Percentiles rank a stretch among this genome's conserved stretches.
These are phyloP conservation scores for Epinephelus awoara DNA, from an alignment of 2,797 vertebrate genomes.

Conservation along the genomic window DNA sequence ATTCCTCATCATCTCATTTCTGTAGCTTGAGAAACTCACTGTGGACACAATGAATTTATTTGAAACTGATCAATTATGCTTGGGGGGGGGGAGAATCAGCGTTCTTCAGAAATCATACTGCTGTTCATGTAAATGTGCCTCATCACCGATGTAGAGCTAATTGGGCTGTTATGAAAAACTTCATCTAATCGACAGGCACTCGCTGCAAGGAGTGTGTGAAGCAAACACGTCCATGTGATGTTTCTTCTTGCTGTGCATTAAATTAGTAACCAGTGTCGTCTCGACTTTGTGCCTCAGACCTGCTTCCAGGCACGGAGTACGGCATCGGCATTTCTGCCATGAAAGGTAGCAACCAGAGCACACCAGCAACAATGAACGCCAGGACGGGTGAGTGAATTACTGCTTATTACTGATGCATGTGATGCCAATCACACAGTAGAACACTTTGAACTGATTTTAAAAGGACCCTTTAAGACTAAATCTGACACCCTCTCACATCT, in stretches of 20 bases:
- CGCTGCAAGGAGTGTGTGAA: conserved; percentile 25
- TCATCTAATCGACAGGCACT: conserved; percentile 37
- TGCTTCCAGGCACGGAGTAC: conserved; percentile 96
- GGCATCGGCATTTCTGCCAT: conserved; percentile 95
- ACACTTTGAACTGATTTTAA: too few species aligned
- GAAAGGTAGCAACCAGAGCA: conserved; percentile 92
- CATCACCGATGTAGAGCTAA: conserved; percentile 51
- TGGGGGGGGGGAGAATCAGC: too few species aligned
- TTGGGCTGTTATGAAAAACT: conserved; percentile 43
- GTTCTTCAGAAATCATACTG: conserved; percentile 36
- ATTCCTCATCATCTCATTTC: conserved; percentile 47
- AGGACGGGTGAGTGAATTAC: conserved; percentile 90
- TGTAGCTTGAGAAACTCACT: conserved; percentile 40
- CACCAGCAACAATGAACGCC: conserved; percentile 96
- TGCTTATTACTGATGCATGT: conserved; percentile 2
- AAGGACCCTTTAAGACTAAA: too few species aligned
- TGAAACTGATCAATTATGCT: conserved; percentile 55
- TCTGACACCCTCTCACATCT: too few species aligned
- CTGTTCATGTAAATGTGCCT: conserved; percentile 51
- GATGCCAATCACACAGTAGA: too few species aligned
- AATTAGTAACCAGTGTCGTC: not conserved
- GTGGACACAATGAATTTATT: conserved; percentile 50
- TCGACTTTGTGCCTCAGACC: conserved; percentile 82
- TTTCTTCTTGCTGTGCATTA: conserved; percentile 6
- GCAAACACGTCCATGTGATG: not conserved